Evolutionary conservation across 23 tunicate genomes (phyloP).

Genomic region (Clavelina lepadiformis): DNA sequence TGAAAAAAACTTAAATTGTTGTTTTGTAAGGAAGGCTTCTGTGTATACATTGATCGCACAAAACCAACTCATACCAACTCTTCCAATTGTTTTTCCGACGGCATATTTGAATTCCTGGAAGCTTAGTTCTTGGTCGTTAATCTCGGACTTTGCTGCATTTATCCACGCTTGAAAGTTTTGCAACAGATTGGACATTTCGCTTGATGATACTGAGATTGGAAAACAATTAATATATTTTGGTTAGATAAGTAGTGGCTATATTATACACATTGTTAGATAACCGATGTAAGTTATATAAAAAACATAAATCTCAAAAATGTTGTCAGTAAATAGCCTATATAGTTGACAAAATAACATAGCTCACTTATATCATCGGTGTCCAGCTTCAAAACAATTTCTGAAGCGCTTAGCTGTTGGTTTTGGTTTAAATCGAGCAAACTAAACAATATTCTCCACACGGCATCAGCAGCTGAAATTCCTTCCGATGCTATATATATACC

Average conservation of each 20-base stretch:
- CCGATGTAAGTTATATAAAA: not conserved
- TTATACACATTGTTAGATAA: not conserved
- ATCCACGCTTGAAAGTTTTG: constrained; percentile 17
- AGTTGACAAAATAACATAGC: not conserved
- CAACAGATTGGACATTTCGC: not conserved
- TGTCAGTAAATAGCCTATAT: not conserved
- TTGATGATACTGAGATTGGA: constrained; percentile 1
- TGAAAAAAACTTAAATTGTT: too few species aligned
- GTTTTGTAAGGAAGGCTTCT: too few species aligned
- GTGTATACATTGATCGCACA: too few species aligned
- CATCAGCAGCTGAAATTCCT: constrained; percentile 21
- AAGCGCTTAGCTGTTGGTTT: not conserved
- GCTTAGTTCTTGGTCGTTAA: constrained; percentile 8
- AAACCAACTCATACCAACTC: constrained; percentile 8
- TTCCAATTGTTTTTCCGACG: constrained; percentile 11
- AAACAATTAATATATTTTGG: not conserved
- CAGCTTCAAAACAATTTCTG: constrained; percentile 10
- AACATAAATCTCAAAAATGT: not conserved
- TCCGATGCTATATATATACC: constrained; percentile 11
- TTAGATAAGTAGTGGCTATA: not conserved
- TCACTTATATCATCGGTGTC: constrained; percentile 1
- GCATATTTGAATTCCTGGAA: constrained; percentile 2
- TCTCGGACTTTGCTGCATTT: constrained; percentile 1
- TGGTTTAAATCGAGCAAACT: constrained; percentile 8
- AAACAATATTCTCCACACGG: constrained; percentile 12